Evolutionary conservation across 2,113 vertebrate species (phyloP), one percentile per base, ranked within the genome.

Genomic region (Bostrychus sinensis): DNA sequence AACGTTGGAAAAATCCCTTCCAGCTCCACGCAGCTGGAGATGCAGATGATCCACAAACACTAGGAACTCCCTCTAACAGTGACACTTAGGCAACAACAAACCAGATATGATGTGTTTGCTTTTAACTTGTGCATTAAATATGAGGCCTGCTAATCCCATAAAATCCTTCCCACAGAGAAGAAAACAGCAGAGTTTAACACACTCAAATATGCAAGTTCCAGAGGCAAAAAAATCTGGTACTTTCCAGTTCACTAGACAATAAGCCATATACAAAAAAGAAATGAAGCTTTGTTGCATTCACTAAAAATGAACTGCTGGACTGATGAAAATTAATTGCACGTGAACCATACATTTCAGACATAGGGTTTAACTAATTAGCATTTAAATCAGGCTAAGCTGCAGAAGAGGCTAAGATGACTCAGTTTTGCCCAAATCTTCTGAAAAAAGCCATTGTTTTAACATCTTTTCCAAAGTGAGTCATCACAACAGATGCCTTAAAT

Each of bases 11-110:
- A 76, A 86, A 77, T 48, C 4, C 32, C 32, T 10, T 34, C 32
- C 32, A 34, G 32, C 32, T 75, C 56, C 65, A 1, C 14, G 56
- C 81, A 78, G 81, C 83, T 77, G 83, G 65, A 80, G 75, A 75
- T 11, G 54, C 55, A 71, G 65, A 70, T 71, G 82, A 11, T 74
- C 28, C 62, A 56, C 56, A 45, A 81, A 62, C 41, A 60, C n/a
- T 19, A 16, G 37, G 14, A 16, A 39, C 37, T 39, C 37, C 12
- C 37, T 14, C 37, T 39, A 14, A 16, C 12, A 39, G 12, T 39
- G 20, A 13, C 9, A 25, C 45, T 1, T 13, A 50, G 20, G 19
- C 20, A 12, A 23, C 19, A 22, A 4, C 3, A 46, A 46, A 46
- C 20, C 43, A 46, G 20, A 22, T 46, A 19, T 22, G 42, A 45